Conservation (phyloP, 1,140 invertebrate genomes). For the Lepidotrigona ventralis region DNA sequence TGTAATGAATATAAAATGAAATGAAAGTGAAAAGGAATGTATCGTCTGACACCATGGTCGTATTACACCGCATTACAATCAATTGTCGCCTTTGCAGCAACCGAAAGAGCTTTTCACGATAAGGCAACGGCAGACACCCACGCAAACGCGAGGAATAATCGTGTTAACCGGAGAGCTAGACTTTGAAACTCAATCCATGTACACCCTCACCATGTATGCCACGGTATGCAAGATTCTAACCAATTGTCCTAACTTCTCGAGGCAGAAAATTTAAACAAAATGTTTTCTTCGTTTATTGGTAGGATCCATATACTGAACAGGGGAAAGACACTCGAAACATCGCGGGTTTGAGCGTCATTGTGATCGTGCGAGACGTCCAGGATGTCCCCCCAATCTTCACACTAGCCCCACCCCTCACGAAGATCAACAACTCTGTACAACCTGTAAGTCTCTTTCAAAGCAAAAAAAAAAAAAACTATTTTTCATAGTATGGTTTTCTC, state of each 20-base stretch:
- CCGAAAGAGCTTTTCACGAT: constrained; percentile 85
- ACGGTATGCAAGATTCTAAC: constrained; percentile 82
- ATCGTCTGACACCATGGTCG: neutral
- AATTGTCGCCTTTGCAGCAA: constrained; percentile 68
- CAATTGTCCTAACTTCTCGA: neutral
- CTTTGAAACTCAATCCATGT: constrained; percentile 92
- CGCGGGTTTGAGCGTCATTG: constrained; percentile 88
- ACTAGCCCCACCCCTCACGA: constrained; percentile 88
- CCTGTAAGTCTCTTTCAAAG: constrained; percentile 61
- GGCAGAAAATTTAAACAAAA: neutral
- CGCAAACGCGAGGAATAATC: constrained; percentile 88
- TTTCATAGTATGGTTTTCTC: too few relatives aligned
- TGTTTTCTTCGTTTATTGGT: constrained; percentile 7
- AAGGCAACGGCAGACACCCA: constrained; percentile 86
- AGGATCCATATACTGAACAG: constrained; percentile 92
- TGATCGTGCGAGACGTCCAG: constrained; percentile 91
- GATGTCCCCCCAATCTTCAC: constrained; percentile 93
- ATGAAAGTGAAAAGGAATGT: too few relatives aligned
- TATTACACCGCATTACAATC: too few relatives aligned
- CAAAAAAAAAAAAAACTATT: too few relatives aligned
- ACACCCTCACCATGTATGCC: constrained; percentile 89
- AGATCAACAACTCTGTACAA: constrained; percentile 78
- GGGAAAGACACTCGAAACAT: constrained; percentile 92
- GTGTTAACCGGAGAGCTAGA: constrained; percentile 88
- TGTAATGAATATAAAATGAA: too few relatives aligned